phyloP scores from a whole-genome alignment of 2,888 invertebrate genomes.

The Tricholauxania praeusta region DNA sequence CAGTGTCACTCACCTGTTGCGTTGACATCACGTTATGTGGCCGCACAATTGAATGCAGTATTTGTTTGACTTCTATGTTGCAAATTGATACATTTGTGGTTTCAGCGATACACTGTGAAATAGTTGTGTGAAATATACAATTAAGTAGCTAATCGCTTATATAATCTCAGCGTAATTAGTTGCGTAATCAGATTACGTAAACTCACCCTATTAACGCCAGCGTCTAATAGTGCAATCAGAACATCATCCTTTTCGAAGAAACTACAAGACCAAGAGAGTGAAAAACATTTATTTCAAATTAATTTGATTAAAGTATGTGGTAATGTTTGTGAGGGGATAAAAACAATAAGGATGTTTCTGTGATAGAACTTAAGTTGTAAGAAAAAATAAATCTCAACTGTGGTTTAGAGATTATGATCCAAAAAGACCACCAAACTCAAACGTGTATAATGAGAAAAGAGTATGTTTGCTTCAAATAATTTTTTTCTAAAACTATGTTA shows the following conservation, averaged over 20 bases:
- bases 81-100: constrained; percentile 74
- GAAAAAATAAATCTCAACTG: too few species aligned
- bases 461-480: too few species aligned
- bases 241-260: constrained; percentile 87
- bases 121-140: neutral
- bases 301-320: too few species aligned
- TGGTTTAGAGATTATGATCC: too few species aligned
- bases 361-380: too few species aligned
- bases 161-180: neutral
- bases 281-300: constrained; percentile 65
- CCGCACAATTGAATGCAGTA: constrained; percentile 82
- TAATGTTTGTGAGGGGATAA: too few species aligned
- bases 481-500: too few species aligned
- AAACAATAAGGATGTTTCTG: too few species aligned
- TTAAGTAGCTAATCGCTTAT: neutral
- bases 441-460: too few species aligned
- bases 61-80: constrained; percentile 78
- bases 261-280: constrained; percentile 72
- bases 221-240: constrained; percentile 81
- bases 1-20: constrained; percentile 60
- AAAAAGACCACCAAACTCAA: too few species aligned
- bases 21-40: constrained; percentile 83
- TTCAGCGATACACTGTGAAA: constrained; percentile 75
- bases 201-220: constrained; percentile 90
- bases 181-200: neutral